Base-by-base conservation (phyloP, 2,797 vertebrate genomes). In the Silurus lanzhouensis region DNA sequence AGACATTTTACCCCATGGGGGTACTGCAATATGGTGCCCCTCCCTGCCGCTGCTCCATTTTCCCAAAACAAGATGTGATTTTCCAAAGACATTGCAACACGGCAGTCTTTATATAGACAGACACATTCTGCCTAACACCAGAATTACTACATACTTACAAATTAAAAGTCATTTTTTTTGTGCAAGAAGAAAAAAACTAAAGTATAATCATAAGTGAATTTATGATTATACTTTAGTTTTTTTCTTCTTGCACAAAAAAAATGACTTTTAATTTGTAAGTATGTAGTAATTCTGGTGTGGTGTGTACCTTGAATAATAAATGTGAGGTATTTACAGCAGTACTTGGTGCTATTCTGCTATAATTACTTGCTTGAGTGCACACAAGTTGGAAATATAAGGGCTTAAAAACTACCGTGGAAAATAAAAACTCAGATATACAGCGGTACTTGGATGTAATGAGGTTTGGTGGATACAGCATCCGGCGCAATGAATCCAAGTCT, bases 11-110 rank as follows among this genome's bases (percentile, higher is more conserved):
- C 27, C 82, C 60, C 78, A 55, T 82, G 75, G 68, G 75, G 60
- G 13, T 58, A 5, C 81, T 60, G 72, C 83, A 77, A 71, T 77
- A 77, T 76, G 82, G 58, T 10, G 46, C 60, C 72, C 71, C 82
- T 76, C 61, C n/a, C 61, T 66, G 61, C 74, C n/a, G 27, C 83
- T 77, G 83, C 67, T 31, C 76, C 76, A 57, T 38, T 71, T 85
- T 85, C 77, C 77, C 77, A 57, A 81, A 52, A 20, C 84, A 72
- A 60, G 57, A 52, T 27, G 64, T 63, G 25, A 71, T 72, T 81
- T 72, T 81, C 67, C 55, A 61, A 63, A 66, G 19, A 68, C 13
- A 1, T 63, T 70, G 76, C 57, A 0, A 19, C 38, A 61, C n/a
- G 61, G 27, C 83, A 27, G 20, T 68, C n/a, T 55, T 72, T 85